Conservation (phyloP, 2,888 invertebrate species). For the Epistrophe eligans region DNA sequence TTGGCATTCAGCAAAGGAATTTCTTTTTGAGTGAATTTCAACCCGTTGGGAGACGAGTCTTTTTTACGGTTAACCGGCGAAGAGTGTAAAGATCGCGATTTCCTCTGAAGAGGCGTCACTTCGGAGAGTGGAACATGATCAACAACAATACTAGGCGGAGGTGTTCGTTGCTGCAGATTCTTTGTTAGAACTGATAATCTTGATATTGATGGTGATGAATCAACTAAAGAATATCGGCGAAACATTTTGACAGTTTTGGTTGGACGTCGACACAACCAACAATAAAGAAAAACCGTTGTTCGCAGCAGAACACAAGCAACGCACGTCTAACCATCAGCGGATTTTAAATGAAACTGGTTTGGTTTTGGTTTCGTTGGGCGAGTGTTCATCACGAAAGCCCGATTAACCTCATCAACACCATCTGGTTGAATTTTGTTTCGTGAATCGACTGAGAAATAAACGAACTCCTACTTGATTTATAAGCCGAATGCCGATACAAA, state of each 20-base stretch:
- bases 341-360: conserved; percentile 69
- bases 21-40: conserved; percentile 48
- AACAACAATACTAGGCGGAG: conserved; percentile 76
- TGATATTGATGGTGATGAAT: conserved; percentile 79
- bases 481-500: conserved; percentile 51
- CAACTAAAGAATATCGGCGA: conserved; percentile 83
- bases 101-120: conserved; percentile 78
- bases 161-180: conserved; percentile 64
- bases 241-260: conserved; percentile 78
- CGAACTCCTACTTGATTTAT: background rate
- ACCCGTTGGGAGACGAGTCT: conserved; percentile 74
- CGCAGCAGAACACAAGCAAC: conserved; percentile 26
- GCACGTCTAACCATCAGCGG: conserved; percentile 58
- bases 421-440: conserved; percentile 41
- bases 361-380: conserved; percentile 29
- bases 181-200: conserved; percentile 80
- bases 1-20: conserved; percentile 17
- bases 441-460: conserved; percentile 6
- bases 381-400: conserved; percentile 31
- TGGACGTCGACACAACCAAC: background rate
- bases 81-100: conserved; percentile 82
- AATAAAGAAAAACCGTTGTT: conserved; percentile 32
- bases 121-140: conserved; percentile 78
- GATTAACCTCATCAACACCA: background rate
- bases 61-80: conserved; percentile 82